Conservation (phyloP, 2,888 invertebrate species). For the Mythimna pallens region DNA sequence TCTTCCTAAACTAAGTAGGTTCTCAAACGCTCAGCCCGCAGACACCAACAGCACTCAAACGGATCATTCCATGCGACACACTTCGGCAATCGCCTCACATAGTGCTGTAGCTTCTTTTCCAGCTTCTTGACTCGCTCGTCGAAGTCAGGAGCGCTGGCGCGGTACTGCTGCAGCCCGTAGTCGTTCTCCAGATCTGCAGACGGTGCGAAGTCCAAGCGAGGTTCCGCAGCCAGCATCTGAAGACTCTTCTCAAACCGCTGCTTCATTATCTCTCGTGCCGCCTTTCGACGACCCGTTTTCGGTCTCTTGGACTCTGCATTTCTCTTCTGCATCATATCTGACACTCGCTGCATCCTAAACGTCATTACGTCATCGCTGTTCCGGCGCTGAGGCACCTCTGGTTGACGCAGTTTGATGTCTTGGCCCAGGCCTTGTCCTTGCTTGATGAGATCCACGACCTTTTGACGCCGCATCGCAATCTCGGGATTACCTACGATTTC, state of each 20-base stretch:
- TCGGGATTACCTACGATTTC: slow-evolving; percentile 80
- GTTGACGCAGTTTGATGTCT: slow-evolving; percentile 70
- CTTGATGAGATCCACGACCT: slow-evolving; percentile 78
- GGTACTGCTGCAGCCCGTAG: slow-evolving; percentile 94
- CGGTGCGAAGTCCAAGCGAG: slow-evolving; percentile 90
- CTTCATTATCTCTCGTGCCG: slow-evolving; percentile 92
- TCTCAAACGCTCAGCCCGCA: slow-evolving; percentile 55
- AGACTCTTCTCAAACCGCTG: slow-evolving; percentile 96
- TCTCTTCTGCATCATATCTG: slow-evolving; percentile 94
- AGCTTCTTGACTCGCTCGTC: slow-evolving; percentile 95
- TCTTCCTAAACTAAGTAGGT: background rate
- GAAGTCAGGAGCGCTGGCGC: slow-evolving; percentile 96
- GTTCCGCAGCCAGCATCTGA: slow-evolving; percentile 95
- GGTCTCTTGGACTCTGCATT: slow-evolving; percentile 85
- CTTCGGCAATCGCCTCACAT: slow-evolving; percentile 83
- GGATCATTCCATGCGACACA: slow-evolving; percentile 80
- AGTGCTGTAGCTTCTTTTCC: slow-evolving; percentile 88
- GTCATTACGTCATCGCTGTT: slow-evolving; percentile 82
- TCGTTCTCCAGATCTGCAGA: slow-evolving; percentile 95
- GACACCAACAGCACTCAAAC: slow-evolving; percentile 46
- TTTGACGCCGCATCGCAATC: slow-evolving; percentile 80
- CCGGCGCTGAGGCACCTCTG: slow-evolving; percentile 68
- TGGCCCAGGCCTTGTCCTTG: slow-evolving; percentile 66
- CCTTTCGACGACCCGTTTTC: slow-evolving; percentile 78
- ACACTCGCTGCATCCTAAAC: slow-evolving; percentile 93